These are phyloP conservation scores for Siphamia tubifer DNA, from an alignment of 2,113 vertebrate genomes.

Conservation along the genomic window DNA sequence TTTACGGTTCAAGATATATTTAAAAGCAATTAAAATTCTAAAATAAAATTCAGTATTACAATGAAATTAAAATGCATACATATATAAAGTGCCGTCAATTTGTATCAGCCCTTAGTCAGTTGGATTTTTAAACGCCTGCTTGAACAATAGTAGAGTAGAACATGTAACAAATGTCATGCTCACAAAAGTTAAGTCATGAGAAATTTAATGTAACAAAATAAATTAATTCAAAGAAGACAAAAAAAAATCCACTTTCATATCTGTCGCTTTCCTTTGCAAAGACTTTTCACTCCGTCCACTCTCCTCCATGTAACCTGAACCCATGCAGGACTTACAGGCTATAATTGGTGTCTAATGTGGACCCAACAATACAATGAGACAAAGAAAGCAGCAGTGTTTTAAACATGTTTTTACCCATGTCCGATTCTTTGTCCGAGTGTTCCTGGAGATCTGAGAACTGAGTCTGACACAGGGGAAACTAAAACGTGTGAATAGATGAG, in stretches of 20 bases:
- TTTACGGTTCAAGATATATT: no score
- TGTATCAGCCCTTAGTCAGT: no score
- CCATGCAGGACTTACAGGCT: neutral
- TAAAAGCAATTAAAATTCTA: no score
- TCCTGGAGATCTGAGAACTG: constrained; percentile 42
- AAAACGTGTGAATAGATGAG: constrained; percentile 13
- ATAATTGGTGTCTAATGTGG: constrained; percentile 28
- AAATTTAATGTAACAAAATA: no score
- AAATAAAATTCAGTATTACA: no score
- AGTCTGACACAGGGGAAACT: constrained; percentile 48
- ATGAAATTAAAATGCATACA: no score
- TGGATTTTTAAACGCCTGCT: no score
- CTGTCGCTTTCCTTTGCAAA: neutral
- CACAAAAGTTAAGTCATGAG: no score
- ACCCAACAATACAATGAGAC: constrained; percentile 42
- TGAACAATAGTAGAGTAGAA: no score
- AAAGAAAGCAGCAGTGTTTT: constrained; percentile 41
- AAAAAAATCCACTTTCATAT: neutral
- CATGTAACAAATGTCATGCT: no score
- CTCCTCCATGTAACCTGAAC: constrained; percentile 36
- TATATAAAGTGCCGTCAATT: no score
- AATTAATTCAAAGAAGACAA: no score
- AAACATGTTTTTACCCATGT: constrained; percentile 54
- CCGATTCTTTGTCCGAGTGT: constrained; percentile 49
- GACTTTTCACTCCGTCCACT: neutral